Percentiles rank a stretch among this genome's conserved stretches.
These are phyloP conservation scores for Cossypha dichroa DNA, from an alignment of 2,797 vertebrate genomes.

Conservation along the genomic window DNA sequence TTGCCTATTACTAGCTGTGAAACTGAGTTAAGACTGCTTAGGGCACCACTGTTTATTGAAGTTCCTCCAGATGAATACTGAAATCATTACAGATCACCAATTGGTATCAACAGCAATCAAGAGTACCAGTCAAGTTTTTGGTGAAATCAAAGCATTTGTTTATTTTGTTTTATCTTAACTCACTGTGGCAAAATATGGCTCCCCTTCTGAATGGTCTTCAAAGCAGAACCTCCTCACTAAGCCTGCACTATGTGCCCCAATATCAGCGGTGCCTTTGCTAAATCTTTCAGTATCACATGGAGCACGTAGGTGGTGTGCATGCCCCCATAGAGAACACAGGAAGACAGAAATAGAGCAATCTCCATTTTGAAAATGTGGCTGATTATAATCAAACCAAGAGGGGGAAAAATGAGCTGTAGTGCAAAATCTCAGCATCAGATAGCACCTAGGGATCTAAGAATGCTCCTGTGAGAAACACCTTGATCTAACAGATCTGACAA, in stretches of 20 bases:
- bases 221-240: not conserved
- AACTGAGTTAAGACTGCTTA: not conserved
- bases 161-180: not conserved
- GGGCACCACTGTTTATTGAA: not conserved
- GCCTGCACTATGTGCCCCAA: not conserved
- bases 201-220: not conserved
- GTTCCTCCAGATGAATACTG: not conserved
- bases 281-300: not conserved
- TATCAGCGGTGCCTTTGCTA: not conserved
- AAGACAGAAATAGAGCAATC: not conserved
- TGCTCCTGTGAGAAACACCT: not conserved
- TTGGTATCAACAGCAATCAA: not conserved
- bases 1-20: not conserved
- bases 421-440: not conserved
- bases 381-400: not conserved
- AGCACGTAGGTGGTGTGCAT: not conserved
- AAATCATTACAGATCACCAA: not conserved
- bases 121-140: not conserved
- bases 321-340: not conserved
- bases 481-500: not conserved
- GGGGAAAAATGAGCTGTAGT: accelerated
- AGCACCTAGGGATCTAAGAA: not conserved
- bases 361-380: not conserved
- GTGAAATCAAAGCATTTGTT: not conserved
- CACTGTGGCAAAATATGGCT: not conserved